These are phyloP conservation scores for Planococcus citri DNA, from an alignment of 1,140 invertebrate genomes.

Conservation along the genomic window DNA sequence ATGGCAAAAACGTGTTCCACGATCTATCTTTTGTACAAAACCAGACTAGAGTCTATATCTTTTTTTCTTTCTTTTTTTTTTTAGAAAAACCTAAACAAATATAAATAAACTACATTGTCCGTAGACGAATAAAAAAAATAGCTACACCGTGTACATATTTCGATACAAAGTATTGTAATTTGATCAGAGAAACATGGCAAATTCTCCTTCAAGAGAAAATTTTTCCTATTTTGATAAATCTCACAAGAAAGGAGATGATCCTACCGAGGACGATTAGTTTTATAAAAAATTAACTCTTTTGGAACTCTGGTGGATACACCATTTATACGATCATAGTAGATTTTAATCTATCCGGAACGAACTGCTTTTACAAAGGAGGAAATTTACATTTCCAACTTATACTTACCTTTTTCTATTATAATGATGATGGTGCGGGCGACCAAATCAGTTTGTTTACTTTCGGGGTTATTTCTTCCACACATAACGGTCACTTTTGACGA, in stretches of 20 bases:
- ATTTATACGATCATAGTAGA: too few species aligned
- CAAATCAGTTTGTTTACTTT: not conserved
- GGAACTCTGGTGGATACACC: too few species aligned
- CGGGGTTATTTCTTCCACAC: not conserved
- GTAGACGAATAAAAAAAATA: too few species aligned
- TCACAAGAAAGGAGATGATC: too few species aligned
- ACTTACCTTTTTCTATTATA: not conserved
- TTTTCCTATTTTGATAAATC: too few species aligned
- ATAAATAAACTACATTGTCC: not conserved
- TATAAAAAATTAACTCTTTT: too few species aligned
- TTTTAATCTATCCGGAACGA: not conserved
- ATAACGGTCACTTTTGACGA: not conserved
- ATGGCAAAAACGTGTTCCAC: constrained; percentile 1
- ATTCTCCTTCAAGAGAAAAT: too few species aligned
- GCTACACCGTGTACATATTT: too few species aligned
- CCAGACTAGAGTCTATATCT: not conserved
- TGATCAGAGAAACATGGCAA: too few species aligned
- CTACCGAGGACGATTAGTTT: too few species aligned
- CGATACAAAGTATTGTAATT: too few species aligned
- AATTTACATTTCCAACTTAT: not conserved
- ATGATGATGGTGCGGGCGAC: not conserved
- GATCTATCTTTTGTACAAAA: constrained; percentile 1
- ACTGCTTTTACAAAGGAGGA: not conserved
- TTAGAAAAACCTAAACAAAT: not conserved
- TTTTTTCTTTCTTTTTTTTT: too few species aligned